A percentile compares a stretch with the other conserved stretches of the same genome.
These are phyloP conservation scores for Notolabrus celidotus DNA, from an alignment of 2,797 vertebrate species.

Conservation along the genomic window DNA sequence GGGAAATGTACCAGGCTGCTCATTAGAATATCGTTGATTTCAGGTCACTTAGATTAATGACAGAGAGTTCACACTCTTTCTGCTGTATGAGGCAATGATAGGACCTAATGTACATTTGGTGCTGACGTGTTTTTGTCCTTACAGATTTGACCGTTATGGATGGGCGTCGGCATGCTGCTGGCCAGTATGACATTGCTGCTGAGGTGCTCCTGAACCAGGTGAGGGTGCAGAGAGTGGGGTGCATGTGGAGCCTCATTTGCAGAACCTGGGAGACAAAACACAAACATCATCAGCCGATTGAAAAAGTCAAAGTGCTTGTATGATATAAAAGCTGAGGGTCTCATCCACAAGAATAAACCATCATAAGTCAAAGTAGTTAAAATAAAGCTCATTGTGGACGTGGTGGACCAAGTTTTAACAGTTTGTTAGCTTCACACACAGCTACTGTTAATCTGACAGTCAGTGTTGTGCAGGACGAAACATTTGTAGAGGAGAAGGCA, in stretches of 20 bases:
- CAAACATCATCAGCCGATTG: background rate
- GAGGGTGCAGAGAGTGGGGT: constrained; percentile 96
- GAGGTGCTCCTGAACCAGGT: constrained; percentile 98
- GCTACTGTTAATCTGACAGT: no score
- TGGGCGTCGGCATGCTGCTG: constrained; percentile 91
- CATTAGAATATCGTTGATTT: constrained; percentile 28
- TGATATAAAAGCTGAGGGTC: background rate
- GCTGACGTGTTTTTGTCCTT: constrained; percentile 75
- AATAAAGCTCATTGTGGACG: no score
- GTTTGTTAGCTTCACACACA: no score
- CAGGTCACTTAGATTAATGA: constrained; percentile 13
- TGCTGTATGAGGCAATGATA: background rate
- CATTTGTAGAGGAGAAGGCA: no score
- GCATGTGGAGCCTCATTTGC: constrained; percentile 93
- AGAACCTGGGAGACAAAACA: constrained; percentile 86
- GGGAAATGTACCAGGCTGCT: constrained; percentile 10
- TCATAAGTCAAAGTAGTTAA: no score
- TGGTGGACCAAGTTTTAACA: no score
- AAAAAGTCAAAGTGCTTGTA: background rate
- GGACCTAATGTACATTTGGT: background rate
- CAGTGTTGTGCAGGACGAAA: no score
- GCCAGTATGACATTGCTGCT: constrained; percentile 96
- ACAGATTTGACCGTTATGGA: constrained; percentile 99
- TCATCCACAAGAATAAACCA: background rate
- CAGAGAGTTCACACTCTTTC: no score